Percentiles rank a stretch among this genome's conserved stretches.
Evolutionary conservation across 1,140 invertebrate species (phyloP).

Genomic region (Aphis gossypii): DNA sequence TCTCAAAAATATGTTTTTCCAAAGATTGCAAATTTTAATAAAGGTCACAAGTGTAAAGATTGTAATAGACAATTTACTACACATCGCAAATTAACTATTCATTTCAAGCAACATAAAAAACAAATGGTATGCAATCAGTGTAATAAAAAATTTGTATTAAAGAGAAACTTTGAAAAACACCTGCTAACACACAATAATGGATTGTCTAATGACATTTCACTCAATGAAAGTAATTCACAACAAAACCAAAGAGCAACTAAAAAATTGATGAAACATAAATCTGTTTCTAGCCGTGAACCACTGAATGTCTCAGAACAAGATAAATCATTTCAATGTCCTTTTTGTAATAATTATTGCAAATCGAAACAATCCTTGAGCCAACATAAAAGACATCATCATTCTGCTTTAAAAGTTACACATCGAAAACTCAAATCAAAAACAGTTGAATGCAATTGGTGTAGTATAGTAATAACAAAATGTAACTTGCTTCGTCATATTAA

Average conservation of each 20-base stretch:
- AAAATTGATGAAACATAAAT: not conserved
- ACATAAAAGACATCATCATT: not conserved
- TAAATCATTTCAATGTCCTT: not conserved
- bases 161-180: not conserved
- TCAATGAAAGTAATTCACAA: not conserved
- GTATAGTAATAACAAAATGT: not conserved
- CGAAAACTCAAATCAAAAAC: not conserved
- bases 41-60: not conserved
- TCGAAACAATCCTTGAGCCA: not conserved
- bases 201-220: not conserved
- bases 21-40: not conserved
- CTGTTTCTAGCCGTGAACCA: not conserved
- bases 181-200: not conserved
- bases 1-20: not conserved
- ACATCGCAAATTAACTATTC: not conserved
- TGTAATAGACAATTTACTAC: not conserved
- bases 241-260: not conserved
- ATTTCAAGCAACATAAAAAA: not conserved
- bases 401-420: too few species aligned
- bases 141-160: constrained; percentile 5
- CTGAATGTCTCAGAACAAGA: too few species aligned
- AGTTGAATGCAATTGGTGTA: not conserved
- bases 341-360: not conserved
- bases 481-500: constrained; percentile 35
- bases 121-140: not conserved